A percentile compares a stretch with the other conserved stretches of the same genome.
phyloP scores from a whole-genome alignment of 1,140 invertebrate species.

The Paramacrobiotus metropolitanus region DNA sequence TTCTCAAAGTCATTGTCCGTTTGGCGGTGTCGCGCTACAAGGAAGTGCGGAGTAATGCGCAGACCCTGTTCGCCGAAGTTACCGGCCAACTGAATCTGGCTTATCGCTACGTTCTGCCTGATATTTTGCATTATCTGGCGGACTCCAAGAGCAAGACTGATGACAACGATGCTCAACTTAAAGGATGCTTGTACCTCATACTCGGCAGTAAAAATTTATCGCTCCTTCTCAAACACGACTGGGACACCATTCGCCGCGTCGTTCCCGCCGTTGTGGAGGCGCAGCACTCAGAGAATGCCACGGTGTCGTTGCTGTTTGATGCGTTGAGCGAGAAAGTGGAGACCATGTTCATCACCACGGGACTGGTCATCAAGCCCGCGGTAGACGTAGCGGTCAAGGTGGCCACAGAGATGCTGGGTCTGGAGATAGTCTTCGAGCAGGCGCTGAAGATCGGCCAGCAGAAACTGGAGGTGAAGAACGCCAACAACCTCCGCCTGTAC shows the following conservation, averaged over 20 bases:
- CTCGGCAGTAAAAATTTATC: conserved; percentile 35
- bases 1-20: conserved; percentile 5
- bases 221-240: conserved; percentile 43
- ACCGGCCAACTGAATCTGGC: conserved; percentile 33
- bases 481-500: conserved; percentile 32
- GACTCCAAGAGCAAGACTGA: conserved; percentile 26
- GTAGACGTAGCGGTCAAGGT: background rate
- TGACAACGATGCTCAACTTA: conserved; percentile 41
- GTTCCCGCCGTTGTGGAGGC: conserved; percentile 41
- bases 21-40: conserved; percentile 12
- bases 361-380: conserved; percentile 22
- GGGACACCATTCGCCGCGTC: conserved; percentile 38
- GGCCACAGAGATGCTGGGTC: background rate
- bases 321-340: conserved; percentile 25
- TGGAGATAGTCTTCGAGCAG: conserved; percentile 2
- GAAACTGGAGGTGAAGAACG: conserved; percentile 21
- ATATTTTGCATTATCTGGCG: conserved; percentile 32
- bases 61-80: conserved; percentile 30
- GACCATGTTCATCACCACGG: conserved; percentile 27
- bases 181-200: conserved; percentile 46
- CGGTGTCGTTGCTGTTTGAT: conserved; percentile 47
- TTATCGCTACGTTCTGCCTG: conserved; percentile 31
- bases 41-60: conserved; percentile 35
- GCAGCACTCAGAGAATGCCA: conserved; percentile 51
- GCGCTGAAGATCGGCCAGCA: conserved; percentile 9